Base-by-base conservation (phyloP, 30 jellyfish, hydroid and myxozoan genomes). In the Cassiopea xamachana region DNA sequence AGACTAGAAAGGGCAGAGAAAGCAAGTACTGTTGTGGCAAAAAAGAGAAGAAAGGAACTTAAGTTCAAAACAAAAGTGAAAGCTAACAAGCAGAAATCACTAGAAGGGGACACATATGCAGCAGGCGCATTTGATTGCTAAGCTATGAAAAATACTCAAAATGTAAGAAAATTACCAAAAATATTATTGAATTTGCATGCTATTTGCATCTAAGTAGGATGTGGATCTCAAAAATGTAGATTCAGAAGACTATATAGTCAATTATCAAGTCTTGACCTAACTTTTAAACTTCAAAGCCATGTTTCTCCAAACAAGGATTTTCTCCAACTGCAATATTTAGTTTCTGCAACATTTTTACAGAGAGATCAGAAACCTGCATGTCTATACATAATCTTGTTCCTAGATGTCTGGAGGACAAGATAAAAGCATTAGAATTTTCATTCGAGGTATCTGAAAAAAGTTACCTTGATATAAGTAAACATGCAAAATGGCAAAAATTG, bases 41-140 rank as follows among this genome's bases (percentile, higher is more conserved):
- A 75, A n/a, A 46, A 19, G 68, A 75, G 73, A n/a, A 75, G 84
- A 19, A 73, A 75, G 61, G 84, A 46, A 27, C 8, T 75, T 6
- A 75, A 75, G 84, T 75, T 6, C 16, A 75, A 75, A 69, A 6
- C 64, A 6, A 55, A 55, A 55, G 0, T 55, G 64, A 55, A 55
- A 55, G 12, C 64, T 55, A 6, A 6, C 64, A 55, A 10, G 12
- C 64, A 51, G 64, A 51, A 51, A 51, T 51, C 9, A 9, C 64
- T 2, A 51, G 64, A 51, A n/a, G n/a, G n/a, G n/a, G n/a, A n/a
- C n/a, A n/a, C n/a, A n/a, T n/a, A n/a, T n/a, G n/a, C n/a, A n/a
- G n/a, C n/a, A n/a, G n/a, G n/a, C 9, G 64, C 64, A 51, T 51
- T 51, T 51, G 8, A 51, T 51, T 51, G 4, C 64, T 51, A 51